A percentile compares a stretch with the other conserved stretches of the same genome.
phyloP scores from a whole-genome alignment of 64 coral and sea anemone species.

The Astreopora myriophthalma region DNA sequence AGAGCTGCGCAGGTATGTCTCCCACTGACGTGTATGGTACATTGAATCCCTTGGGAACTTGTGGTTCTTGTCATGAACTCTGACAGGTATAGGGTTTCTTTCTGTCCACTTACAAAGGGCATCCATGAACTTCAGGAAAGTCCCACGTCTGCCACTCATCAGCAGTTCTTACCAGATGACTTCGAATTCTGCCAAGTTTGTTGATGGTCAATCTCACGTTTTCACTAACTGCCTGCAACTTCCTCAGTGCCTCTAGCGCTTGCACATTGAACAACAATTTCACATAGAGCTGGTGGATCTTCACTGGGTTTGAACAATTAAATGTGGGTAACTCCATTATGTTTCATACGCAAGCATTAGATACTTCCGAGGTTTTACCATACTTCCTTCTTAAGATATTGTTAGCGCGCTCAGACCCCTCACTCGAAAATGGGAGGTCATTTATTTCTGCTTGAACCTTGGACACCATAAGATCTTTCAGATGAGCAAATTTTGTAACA shows the following conservation, averaged over 20 bases:
- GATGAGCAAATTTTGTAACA: neutral
- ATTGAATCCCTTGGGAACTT: neutral
- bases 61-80: neutral
- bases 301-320: neutral
- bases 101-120: constrained; percentile 54
- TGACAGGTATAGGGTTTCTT: constrained; percentile 1
- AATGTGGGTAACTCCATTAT: constrained; percentile 16
- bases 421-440: constrained; percentile 37
- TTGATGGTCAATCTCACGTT: constrained; percentile 17
- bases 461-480: constrained; percentile 1
- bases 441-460: constrained; percentile 47
- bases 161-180: constrained; percentile 29
- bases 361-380: constrained; percentile 37
- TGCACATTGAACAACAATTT: neutral
- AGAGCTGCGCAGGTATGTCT: neutral
- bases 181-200: constrained; percentile 43
- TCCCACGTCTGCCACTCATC: constrained; percentile 62
- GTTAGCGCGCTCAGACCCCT: constrained; percentile 34
- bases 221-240: constrained; percentile 4
- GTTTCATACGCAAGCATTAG: constrained; percentile 34
- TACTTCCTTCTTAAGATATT: constrained; percentile 45
- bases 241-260: constrained; percentile 27
- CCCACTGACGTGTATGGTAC: neutral
- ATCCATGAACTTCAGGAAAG: constrained; percentile 36
- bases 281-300: constrained; percentile 27